Base-by-base conservation (phyloP, 2,888 invertebrate species). In the Trilocha varians region DNA sequence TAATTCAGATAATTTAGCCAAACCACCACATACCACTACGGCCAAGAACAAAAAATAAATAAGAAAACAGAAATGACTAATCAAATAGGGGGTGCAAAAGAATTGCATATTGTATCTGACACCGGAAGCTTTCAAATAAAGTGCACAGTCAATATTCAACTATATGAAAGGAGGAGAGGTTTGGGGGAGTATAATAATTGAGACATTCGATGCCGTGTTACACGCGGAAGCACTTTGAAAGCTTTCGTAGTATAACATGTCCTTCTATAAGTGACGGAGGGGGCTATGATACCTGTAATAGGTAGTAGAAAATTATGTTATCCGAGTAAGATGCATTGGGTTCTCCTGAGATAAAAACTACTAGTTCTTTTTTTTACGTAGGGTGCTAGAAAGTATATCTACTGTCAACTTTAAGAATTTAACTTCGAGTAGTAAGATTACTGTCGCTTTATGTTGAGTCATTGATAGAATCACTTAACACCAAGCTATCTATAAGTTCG, bases 121-220 rank as follows among this genome's bases (percentile, higher is more conserved):
- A 52, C 55, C 59, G 67, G 70, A 75, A 73, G 74, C 73, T 75
- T 68, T 73, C 65, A 62, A 66, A 78, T 76, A 69, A 78, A 84
- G 82, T 78, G 80, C 70, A 70, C 42, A 52, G 68, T 61, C 76
- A 79, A 83, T 78, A 82, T 63, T 75, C 66, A 64, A 72, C 73
- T 71, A 48, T 56, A 50, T 52, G 43, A 9, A 33, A 38, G 46
- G 52, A 43, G 36, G 40, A 43, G 47, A 11, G 2, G 2, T 5
- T 25, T 25, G 25, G 11, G 25, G 11, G 25, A 11, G 25, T 6
- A 25, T 25, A n/a, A 6, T 25, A 25, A 25, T 25, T 25, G 25
- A 25, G 25, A 25, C 5, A 25, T 25, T 25, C 11, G 25, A 25
- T 25, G 25, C 25, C 25, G 25, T 25, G 25, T 25, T 25, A 25